Conservation (phyloP, 2,888 invertebrate species). For the Diarsia dahlii region DNA sequence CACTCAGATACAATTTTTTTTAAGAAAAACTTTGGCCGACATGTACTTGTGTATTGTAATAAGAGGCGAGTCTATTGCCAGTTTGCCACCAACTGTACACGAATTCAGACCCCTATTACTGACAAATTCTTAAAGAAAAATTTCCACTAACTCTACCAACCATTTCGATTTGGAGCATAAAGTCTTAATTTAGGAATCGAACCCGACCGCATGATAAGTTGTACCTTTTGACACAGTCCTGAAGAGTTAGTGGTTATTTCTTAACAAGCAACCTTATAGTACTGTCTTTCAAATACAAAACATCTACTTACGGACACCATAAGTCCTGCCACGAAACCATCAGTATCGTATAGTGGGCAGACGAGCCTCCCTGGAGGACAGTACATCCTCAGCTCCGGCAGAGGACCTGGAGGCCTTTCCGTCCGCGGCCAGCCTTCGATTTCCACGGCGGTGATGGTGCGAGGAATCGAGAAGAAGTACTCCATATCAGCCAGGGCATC, state of each 20-base stretch:
- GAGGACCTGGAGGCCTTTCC: slow-evolving; percentile 79
- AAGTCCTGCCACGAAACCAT: slow-evolving; percentile 86
- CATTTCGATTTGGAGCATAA: background rate
- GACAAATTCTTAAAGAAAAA: background rate
- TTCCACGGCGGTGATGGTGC: slow-evolving; percentile 82
- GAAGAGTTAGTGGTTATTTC: background rate
- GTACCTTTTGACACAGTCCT: background rate
- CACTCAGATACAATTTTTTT: background rate
- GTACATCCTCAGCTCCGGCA: slow-evolving; percentile 84
- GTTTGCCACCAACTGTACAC: background rate
- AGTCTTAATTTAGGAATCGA: background rate
- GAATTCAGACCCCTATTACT: background rate
- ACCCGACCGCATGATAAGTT: background rate
- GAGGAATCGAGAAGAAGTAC: slow-evolving; percentile 87
- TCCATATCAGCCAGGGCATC: slow-evolving; percentile 84
- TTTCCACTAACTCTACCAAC: background rate
- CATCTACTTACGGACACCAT: slow-evolving; percentile 83
- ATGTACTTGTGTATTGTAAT: background rate
- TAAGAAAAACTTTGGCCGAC: background rate
- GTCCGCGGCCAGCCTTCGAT: slow-evolving; percentile 81
- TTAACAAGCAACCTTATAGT: background rate
- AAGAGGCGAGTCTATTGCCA: background rate
- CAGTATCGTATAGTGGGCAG: slow-evolving; percentile 84
- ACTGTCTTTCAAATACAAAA: background rate
- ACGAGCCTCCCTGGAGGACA: slow-evolving; percentile 82